Evolutionary conservation across 1,140 invertebrate genomes (phyloP).

Genomic region (Contarinia nasturtii): DNA sequence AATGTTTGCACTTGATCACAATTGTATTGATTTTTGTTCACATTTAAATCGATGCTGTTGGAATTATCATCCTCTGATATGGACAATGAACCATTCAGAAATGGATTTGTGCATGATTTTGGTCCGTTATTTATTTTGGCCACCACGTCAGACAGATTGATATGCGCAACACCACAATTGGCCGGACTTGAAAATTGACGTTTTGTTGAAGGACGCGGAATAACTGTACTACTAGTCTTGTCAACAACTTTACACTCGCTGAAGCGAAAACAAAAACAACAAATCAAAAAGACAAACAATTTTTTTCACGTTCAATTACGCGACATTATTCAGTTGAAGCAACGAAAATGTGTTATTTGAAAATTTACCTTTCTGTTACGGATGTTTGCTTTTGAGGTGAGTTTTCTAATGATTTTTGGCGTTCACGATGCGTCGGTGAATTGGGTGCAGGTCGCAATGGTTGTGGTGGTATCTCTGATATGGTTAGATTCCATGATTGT

Average conservation of each 20-base stretch:
- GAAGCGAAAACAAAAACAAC: no score
- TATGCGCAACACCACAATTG: background rate
- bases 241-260: background rate
- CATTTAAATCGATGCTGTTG: background rate
- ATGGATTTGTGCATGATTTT: slow-evolving; percentile 3
- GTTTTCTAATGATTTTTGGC: slow-evolving; percentile 1
- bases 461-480: slow-evolving; percentile 20
- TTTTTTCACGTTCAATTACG: no score
- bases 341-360: no score
- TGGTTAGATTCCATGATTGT: slow-evolving; percentile 19
- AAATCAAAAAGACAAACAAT: no score
- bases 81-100: slow-evolving; percentile 2
- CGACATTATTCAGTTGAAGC: no score
- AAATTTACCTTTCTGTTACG: no score
- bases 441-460: slow-evolving; percentile 23
- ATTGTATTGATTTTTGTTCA: background rate
- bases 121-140: slow-evolving; percentile 1
- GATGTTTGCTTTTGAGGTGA: background rate
- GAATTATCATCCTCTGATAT: background rate
- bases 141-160: slow-evolving; percentile 1
- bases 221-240: background rate
- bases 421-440: slow-evolving; percentile 12
- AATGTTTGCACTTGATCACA: background rate
- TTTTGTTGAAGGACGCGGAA: slow-evolving; percentile 1
- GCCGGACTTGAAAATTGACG: slow-evolving; percentile 3